Evolutionary conservation across 1,140 invertebrate species (phyloP).

Genomic region (Aphis craccivora): DNA sequence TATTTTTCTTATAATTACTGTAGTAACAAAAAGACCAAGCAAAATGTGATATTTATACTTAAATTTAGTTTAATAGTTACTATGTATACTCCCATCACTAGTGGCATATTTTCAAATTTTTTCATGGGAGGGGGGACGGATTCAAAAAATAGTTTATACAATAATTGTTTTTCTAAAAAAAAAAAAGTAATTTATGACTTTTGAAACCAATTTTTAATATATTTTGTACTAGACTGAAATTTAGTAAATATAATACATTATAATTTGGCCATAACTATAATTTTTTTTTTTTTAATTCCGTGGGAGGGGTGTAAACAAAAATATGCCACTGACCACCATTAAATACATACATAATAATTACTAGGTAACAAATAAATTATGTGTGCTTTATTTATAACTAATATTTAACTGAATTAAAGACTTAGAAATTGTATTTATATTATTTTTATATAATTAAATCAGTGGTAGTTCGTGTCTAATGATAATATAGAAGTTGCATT

Average conservation of each 20-base stretch:
- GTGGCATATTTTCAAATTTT: no score
- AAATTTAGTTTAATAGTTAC: background rate
- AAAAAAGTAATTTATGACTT: no score
- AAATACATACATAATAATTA: background rate
- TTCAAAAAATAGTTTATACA: no score
- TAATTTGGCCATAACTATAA: no score
- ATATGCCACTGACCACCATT: no score
- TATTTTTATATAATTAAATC: background rate
- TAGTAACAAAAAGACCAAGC: background rate
- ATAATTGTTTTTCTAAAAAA: no score
- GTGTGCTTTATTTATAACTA: background rate
- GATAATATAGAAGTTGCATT: background rate
- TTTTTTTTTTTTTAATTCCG: no score
- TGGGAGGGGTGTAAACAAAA: no score
- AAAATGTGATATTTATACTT: background rate
- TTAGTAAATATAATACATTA: no score
- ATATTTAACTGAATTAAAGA: background rate
- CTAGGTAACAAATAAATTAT: background rate
- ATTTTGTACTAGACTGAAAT: no score
- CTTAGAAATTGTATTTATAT: background rate
- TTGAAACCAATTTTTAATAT: no score
- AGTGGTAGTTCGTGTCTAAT: background rate
- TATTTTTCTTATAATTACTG: background rate
- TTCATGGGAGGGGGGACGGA: no score
- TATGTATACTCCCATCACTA: background rate